Percentiles rank a stretch among this genome's conserved stretches.
Evolutionary conservation across 2,888 invertebrate species (phyloP).

Genomic region (Lathronympha strigana): DNA sequence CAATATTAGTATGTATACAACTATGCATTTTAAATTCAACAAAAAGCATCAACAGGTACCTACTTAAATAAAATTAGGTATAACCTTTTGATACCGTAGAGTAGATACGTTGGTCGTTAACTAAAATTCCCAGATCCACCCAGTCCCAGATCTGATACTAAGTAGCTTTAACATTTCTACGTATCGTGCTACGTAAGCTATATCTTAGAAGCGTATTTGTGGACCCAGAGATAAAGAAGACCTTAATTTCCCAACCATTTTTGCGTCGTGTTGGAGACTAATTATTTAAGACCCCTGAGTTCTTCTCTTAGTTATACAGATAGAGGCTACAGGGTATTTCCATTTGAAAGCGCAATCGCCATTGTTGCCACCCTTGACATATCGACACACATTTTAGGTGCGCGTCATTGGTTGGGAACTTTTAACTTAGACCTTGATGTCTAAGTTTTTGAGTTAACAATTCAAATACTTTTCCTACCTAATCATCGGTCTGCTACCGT

Average conservation of each 20-base stretch:
- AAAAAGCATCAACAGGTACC: slow-evolving; percentile 32
- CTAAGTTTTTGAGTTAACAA: background rate
- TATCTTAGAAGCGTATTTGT: slow-evolving; percentile 2
- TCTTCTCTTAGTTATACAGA: too few relatives aligned
- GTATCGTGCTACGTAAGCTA: background rate
- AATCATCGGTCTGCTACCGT: slow-evolving; percentile 1
- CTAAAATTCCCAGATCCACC: slow-evolving; percentile 20
- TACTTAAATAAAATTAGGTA: slow-evolving; percentile 14
- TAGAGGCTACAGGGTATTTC: too few relatives aligned
- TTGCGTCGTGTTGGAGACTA: slow-evolving; percentile 1
- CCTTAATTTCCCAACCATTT: background rate
- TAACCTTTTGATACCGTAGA: slow-evolving; percentile 2
- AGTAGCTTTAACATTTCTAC: background rate
- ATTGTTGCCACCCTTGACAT: too few relatives aligned
- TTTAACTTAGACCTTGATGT: background rate
- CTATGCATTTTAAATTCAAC: slow-evolving; percentile 39
- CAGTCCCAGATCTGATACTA: slow-evolving; percentile 33
- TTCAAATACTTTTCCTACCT: background rate
- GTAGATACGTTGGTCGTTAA: slow-evolving; percentile 17
- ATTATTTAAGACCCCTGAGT: background rate
- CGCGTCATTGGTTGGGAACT: background rate
- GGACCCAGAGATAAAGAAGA: slow-evolving; percentile 13
- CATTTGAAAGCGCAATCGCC: too few relatives aligned
- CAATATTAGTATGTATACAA: slow-evolving; percentile 24
- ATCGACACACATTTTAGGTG: background rate